Percentiles rank a stretch among this genome's conserved stretches.
phyloP scores from a whole-genome alignment of 2,797 vertebrate species.

The Hozukius guyotensis region DNA sequence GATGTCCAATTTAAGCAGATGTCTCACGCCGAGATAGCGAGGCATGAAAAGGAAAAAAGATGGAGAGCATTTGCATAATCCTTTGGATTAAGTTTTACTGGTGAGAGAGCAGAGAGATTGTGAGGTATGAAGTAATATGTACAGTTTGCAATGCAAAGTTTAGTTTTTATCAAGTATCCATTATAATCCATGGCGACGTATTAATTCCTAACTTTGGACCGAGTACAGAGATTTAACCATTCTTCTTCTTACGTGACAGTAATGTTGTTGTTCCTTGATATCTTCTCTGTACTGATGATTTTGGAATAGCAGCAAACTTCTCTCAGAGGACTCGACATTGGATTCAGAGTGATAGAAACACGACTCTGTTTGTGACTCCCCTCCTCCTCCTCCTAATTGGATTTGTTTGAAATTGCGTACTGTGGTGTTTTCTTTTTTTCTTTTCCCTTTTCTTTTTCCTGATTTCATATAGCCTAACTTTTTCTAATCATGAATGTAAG shows the following conservation, averaged over 20 bases:
- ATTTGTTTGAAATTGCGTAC: constrained; percentile 80
- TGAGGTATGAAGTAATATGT: constrained; percentile 69
- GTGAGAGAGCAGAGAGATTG: constrained; percentile 58
- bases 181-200: constrained; percentile 64
- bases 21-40: constrained; percentile 59
- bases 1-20: constrained; percentile 69
- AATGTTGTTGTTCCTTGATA: constrained; percentile 79
- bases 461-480: constrained; percentile 80
- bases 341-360: constrained; percentile 68
- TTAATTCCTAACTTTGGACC: constrained; percentile 62
- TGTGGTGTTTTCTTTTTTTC: constrained; percentile 76
- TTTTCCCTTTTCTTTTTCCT: constrained; percentile 65
- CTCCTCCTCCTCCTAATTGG: constrained; percentile 52
- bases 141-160: constrained; percentile 77
- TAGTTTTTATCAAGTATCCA: constrained; percentile 70
- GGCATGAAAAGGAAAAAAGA: constrained; percentile 46
- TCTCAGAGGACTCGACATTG: constrained; percentile 74
- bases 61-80: constrained; percentile 70
- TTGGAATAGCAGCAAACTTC: constrained; percentile 71
- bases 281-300: constrained; percentile 70
- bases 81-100: constrained; percentile 66
- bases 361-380: constrained; percentile 66
- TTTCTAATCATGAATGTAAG: constrained; percentile 89
- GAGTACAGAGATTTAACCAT: constrained; percentile 60
- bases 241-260: constrained; percentile 77